These are phyloP conservation scores for Pemphredon lugubris DNA, from an alignment of 2,888 invertebrate species.

Conservation along the genomic window DNA sequence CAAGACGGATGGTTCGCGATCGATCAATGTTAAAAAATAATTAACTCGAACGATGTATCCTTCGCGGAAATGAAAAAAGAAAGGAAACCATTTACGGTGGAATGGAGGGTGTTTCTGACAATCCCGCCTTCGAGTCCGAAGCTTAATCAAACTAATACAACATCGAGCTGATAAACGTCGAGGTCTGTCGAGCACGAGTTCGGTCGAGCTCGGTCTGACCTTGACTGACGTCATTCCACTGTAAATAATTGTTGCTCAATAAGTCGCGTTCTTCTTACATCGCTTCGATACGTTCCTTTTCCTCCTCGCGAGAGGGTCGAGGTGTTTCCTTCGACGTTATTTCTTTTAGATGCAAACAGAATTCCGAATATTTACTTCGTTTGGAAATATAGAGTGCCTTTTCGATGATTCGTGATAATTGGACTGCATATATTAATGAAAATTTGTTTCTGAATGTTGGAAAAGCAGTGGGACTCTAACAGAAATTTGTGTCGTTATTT, in stretches of 20 bases:
- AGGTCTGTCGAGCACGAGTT: constrained; percentile 10
- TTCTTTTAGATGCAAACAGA: no score
- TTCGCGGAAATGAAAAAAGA: neutral
- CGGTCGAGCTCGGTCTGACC: constrained; percentile 21
- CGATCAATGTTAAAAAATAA: neutral
- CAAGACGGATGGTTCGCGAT: neutral
- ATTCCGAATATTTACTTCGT: no score
- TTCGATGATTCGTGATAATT: no score
- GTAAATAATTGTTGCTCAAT: constrained; percentile 41
- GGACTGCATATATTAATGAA: no score
- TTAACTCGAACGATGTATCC: neutral
- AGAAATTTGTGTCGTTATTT: no score
- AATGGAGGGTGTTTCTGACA: no score
- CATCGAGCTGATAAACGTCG: constrained; percentile 31
- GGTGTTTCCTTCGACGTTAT: no score
- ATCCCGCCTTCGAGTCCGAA: no score
- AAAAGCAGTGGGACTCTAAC: no score
- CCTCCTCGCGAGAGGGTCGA: neutral
- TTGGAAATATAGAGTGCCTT: no score
- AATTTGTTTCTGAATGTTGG: no score
- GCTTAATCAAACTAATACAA: constrained; percentile 26
- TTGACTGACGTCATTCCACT: constrained; percentile 36
- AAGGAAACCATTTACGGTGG: no score
- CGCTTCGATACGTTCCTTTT: constrained; percentile 9
- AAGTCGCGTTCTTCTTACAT: constrained; percentile 21